Evolutionary conservation across 2,797 vertebrate genomes (phyloP).

Genomic region (Anisognathus igniventris): DNA sequence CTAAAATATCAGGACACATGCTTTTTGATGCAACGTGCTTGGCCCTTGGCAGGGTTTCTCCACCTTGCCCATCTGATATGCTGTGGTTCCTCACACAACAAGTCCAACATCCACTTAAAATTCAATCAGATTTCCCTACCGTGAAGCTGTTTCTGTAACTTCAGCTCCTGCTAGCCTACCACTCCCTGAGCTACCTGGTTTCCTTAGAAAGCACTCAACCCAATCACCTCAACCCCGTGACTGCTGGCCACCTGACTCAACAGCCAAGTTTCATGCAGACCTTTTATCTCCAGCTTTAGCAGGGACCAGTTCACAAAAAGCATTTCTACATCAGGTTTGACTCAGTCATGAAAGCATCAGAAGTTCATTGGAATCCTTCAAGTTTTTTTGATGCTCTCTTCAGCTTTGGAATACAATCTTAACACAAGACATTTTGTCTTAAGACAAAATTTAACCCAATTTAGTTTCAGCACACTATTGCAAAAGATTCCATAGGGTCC

Average conservation of each 20-base stretch:
- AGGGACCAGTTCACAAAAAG: not conserved
- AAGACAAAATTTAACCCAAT: not conserved
- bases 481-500: not conserved
- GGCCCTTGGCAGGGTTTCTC: not conserved
- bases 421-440: not conserved
- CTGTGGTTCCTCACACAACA: not conserved
- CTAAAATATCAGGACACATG: not conserved
- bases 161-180: not conserved
- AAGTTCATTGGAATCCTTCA: not conserved
- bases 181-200: not conserved
- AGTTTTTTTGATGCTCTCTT: not conserved
- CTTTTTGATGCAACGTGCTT: not conserved
- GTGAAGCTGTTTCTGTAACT: not conserved
- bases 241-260: not conserved
- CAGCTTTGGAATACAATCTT: not conserved
- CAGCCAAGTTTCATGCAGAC: not conserved
- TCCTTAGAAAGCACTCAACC: not conserved
- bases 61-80: not conserved
- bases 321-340: not conserved
- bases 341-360: not conserved
- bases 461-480: not conserved
- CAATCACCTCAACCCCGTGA: not conserved
- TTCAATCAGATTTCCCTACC: not conserved
- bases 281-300: not conserved
- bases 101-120: not conserved